phyloP scores from a whole-genome alignment of 2,797 vertebrate species.

The Malurus splendens region DNA sequence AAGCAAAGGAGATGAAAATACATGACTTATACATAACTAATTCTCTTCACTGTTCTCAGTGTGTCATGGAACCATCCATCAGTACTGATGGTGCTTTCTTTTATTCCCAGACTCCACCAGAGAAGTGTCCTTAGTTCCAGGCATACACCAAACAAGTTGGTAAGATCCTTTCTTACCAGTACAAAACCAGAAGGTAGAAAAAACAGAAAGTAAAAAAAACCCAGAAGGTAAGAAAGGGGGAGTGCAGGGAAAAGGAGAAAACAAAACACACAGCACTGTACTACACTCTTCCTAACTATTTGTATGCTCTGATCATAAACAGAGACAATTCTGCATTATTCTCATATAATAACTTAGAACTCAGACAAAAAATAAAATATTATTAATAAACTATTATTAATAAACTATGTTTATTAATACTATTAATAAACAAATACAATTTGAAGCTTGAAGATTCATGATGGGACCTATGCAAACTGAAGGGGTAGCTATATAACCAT shows the following conservation, averaged over 20 bases:
- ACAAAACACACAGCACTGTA: neutral
- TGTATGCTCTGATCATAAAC: neutral
- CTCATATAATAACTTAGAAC: neutral
- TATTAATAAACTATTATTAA: neutral
- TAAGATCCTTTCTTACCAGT: neutral
- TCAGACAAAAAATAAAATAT: neutral
- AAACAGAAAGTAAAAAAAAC: neutral
- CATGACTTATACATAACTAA: neutral
- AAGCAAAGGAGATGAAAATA: neutral
- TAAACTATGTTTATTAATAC: no score
- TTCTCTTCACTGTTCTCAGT: neutral
- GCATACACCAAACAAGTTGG: neutral
- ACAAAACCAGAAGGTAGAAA: neutral
- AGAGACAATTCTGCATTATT: neutral
- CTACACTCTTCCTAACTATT: neutral
- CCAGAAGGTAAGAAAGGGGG: accelerated
- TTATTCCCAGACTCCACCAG: neutral
- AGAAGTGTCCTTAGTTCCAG: neutral
- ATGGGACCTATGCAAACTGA: neutral
- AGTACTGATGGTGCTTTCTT: neutral
- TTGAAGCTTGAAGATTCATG: neutral
- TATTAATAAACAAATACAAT: neutral
- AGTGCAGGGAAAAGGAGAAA: neutral
- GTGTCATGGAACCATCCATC: neutral
- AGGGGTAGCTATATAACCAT: neutral